These are phyloP conservation scores for Microtus ochrogaster DNA, from an alignment of 2,113 vertebrate species.

Conservation along the genomic window DNA sequence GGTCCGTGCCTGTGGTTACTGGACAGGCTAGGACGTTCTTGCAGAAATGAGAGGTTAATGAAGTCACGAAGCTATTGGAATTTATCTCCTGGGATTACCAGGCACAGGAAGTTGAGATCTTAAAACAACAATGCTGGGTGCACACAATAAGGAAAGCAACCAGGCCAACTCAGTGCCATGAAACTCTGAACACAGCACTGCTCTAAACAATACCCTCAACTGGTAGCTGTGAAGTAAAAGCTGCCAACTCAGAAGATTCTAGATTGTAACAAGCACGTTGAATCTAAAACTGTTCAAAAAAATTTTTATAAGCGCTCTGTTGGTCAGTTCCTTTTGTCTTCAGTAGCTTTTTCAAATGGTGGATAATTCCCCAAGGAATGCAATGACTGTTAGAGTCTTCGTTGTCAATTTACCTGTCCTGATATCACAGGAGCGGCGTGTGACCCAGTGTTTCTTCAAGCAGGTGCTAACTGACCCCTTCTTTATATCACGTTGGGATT, in stretches of 20 bases:
- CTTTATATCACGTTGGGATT: neutral
- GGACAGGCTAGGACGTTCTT: rapidly evolving
- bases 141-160: neutral
- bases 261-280: neutral
- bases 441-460: too few relatives aligned
- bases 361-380: neutral
- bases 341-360: neutral
- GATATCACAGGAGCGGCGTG: too few relatives aligned
- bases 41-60: neutral
- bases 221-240: neutral
- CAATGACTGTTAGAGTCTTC: rapidly evolving
- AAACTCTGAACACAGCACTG: rapidly evolving
- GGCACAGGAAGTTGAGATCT: neutral
- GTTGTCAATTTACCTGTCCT: neutral
- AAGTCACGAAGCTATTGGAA: neutral
- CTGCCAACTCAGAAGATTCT: neutral
- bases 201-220: neutral
- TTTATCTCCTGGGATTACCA: neutral
- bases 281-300: neutral
- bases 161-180: neutral
- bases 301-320: neutral
- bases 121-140: neutral
- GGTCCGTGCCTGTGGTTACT: neutral
- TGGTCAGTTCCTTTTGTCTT: neutral
- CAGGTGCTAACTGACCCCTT: neutral